phyloP scores from a whole-genome alignment of 2,888 invertebrate genomes.

The Oxyteleia sp. region DNA sequence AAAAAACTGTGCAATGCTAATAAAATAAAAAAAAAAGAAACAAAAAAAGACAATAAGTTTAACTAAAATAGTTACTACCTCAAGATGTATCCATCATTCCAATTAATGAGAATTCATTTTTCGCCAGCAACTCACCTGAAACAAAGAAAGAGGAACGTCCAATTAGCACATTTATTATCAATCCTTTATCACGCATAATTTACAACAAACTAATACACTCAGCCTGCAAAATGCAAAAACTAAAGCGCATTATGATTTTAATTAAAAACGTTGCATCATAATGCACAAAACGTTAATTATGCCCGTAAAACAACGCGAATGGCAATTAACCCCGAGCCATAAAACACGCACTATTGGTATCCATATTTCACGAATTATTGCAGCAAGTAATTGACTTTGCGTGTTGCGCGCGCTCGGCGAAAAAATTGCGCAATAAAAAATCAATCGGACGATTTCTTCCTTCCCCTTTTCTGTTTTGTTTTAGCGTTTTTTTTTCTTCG shows the following conservation, averaged over 20 bases:
- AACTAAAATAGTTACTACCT: no score
- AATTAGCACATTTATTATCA: neutral
- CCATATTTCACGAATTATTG: slow-evolving; percentile 35
- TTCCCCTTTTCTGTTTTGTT: no score
- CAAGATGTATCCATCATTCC: neutral
- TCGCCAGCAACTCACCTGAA: slow-evolving; percentile 21
- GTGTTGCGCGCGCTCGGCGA: slow-evolving; percentile 32
- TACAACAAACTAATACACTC: no score
- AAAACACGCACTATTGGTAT: slow-evolving; percentile 15
- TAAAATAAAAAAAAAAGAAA: no score
- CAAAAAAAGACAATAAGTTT: no score
- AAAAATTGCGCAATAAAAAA: slow-evolving; percentile 31
- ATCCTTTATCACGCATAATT: neutral
- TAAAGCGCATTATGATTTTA: neutral
- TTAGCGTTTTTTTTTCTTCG: no score
- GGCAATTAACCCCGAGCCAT: slow-evolving; percentile 12
- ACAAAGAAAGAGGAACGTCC: slow-evolving; percentile 1
- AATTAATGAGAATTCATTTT: neutral
- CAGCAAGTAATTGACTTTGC: slow-evolving; percentile 10
- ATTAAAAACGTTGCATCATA: neutral
- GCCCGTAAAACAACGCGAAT: neutral
- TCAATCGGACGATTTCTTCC: slow-evolving; percentile 3
- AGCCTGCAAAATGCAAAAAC: neutral
- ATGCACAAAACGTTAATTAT: slow-evolving; percentile 3
- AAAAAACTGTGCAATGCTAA: no score